phyloP scores from a whole-genome alignment of 2,797 vertebrate species.

The Chloroceryle amazona region DNA sequence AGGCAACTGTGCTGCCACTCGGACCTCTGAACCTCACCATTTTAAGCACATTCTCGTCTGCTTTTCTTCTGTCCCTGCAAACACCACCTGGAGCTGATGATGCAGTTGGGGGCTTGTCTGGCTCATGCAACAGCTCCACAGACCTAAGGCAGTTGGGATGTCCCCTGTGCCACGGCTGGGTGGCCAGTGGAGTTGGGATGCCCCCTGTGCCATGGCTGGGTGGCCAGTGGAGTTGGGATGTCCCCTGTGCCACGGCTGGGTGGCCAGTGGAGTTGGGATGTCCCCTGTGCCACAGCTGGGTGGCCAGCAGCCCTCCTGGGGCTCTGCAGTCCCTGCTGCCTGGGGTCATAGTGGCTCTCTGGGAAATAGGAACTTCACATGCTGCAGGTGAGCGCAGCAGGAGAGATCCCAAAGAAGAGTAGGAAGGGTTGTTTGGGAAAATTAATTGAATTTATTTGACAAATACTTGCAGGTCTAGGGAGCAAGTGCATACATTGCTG shows the following conservation, averaged over 20 bases:
- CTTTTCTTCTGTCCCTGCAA: neutral
- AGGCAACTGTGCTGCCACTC: neutral
- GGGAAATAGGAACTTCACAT: neutral
- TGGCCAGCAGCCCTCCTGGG: neutral
- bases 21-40: neutral
- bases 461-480: slow-evolving; percentile 20
- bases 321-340: neutral
- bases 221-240: neutral
- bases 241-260: neutral
- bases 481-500: neutral
- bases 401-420: neutral
- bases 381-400: neutral
- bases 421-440: neutral
- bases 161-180: neutral
- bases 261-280: neutral
- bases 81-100: neutral
- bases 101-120: neutral
- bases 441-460: slow-evolving; percentile 24
- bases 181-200: neutral
- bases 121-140: rapidly evolving
- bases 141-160: rapidly evolving
- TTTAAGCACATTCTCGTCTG: neutral
- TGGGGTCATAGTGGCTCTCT: neutral
- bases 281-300: neutral
- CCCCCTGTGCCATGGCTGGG: neutral